phyloP scores from a whole-genome alignment of 2,113 vertebrate genomes.

The Eulemur macaco region DNA sequence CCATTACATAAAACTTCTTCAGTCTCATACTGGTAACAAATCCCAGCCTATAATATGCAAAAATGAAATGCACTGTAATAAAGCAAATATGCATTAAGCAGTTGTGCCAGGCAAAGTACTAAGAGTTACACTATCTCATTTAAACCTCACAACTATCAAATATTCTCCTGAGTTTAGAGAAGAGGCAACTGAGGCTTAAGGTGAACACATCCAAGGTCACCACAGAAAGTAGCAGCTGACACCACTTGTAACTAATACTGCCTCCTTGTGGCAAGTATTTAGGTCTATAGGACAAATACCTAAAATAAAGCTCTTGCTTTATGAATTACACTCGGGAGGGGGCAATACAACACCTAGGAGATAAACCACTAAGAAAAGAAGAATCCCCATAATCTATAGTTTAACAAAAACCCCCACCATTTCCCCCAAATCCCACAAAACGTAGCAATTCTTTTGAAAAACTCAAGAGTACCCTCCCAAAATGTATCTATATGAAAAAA shows the following conservation, averaged over 20 bases:
- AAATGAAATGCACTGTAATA: neutral
- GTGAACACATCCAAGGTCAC: slow-evolving; percentile 22
- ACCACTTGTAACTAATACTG: slow-evolving; percentile 33
- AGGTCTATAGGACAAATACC: neutral
- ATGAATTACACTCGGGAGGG: neutral
- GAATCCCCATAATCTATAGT: neutral
- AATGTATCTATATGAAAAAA: neutral
- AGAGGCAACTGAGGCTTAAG: neutral
- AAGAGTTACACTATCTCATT: slow-evolving; percentile 12
- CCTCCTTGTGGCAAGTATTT: slow-evolving; percentile 57
- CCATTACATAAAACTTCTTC: neutral
- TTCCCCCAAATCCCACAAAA: neutral
- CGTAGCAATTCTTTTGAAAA: neutral
- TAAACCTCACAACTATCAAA: slow-evolving; percentile 13
- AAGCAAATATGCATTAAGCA: neutral
- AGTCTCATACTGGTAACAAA: slow-evolving; percentile 18
- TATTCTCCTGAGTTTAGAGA: neutral
- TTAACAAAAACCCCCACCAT: neutral
- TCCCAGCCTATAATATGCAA: neutral
- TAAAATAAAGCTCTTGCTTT: neutral
- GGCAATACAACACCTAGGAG: neutral
- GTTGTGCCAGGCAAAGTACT: neutral
- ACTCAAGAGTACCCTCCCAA: neutral
- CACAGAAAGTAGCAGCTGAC: neutral
- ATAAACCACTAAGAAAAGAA: slow-evolving; percentile 8